Base-by-base conservation (phyloP, 2,797 vertebrate species). In the Melanotaenia nigrans region DNA sequence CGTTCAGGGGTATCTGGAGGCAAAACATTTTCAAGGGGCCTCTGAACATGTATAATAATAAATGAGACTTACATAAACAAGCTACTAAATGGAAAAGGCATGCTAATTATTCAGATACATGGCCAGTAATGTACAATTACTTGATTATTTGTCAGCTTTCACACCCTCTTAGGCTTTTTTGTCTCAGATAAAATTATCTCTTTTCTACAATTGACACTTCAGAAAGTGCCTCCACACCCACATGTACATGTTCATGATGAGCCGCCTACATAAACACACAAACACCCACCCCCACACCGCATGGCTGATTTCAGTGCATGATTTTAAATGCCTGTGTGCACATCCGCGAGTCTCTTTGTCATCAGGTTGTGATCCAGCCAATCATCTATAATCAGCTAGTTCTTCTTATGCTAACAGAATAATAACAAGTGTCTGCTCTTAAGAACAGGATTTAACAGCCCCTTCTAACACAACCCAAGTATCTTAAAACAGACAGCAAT, bases 381-480 rank as follows among this genome's bases (percentile, higher is more conserved):
- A 85, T 92, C 81, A 85, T 62, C 72, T 47, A 67, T 75, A 91
- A 90, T 91, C 87, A 91, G 71, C 58, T 9, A 20, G 55, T 66
- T 71, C 65, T 82, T 86, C 8, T 89, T 64, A 76, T 59, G 54
- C 61, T 79, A 87, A 90, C 68, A 54, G 65, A 83, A 87, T 89
- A 89, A 93, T 93, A 90, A 75, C 74, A 75, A 62, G 81, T 87
- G 74, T 78, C 54, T 70, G 71, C 55, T 73, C 72, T 73, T 85
- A 84, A 90, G 85, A 84, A 85, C 61, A 73, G 69, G 68, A 61
- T 78, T 74, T 74, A 65, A 78, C 71, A 81, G 54, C 61, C 79
- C 72, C 59, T 61, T 82, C 70, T 47, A 56, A 62, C 73, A 76
- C 61, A 53, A 53, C 64, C 81, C 56, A 60, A 79, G 68, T 59